phyloP scores from a whole-genome alignment of 2,797 vertebrate genomes.

The Poeciliopsis turneri region DNA sequence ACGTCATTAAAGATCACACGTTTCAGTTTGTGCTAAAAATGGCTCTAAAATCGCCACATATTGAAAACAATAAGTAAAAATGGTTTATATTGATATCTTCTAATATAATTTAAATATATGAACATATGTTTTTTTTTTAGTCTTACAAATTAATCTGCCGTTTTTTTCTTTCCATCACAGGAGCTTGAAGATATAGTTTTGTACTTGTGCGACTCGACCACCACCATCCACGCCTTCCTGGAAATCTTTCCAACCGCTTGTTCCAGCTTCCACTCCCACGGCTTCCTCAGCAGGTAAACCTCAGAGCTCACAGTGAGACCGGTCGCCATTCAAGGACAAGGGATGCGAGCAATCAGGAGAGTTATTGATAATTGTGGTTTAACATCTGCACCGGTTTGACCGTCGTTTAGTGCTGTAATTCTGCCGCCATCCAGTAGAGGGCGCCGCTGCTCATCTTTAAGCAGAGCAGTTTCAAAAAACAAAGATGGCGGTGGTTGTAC shows the following conservation, averaged over 20 bases:
- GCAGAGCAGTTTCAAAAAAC: too few relatives aligned
- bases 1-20: too few relatives aligned
- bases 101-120: background rate
- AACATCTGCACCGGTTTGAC: too few relatives aligned
- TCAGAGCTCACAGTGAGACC: fast-evolving
- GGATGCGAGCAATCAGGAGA: too few relatives aligned
- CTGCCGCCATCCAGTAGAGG: too few relatives aligned
- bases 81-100: background rate
- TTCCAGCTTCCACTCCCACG: conserved; percentile 88
- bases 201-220: conserved; percentile 92
- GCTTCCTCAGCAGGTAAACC: conserved; percentile 89
- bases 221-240: conserved; percentile 92
- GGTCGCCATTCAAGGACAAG: background rate
- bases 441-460: too few relatives aligned
- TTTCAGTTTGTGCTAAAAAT: background rate
- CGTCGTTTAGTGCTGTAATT: too few relatives aligned
- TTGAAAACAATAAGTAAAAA: background rate
- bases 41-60: background rate
- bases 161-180: conserved; percentile 63
- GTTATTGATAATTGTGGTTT: too few relatives aligned
- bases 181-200: conserved; percentile 89
- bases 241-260: conserved; percentile 92
- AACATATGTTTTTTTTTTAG: background rate
- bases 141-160: too few relatives aligned
- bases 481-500: too few relatives aligned